These are phyloP conservation scores for Sorex araneus DNA, from an alignment of 2,113 vertebrate species.

Conservation along the genomic window DNA sequence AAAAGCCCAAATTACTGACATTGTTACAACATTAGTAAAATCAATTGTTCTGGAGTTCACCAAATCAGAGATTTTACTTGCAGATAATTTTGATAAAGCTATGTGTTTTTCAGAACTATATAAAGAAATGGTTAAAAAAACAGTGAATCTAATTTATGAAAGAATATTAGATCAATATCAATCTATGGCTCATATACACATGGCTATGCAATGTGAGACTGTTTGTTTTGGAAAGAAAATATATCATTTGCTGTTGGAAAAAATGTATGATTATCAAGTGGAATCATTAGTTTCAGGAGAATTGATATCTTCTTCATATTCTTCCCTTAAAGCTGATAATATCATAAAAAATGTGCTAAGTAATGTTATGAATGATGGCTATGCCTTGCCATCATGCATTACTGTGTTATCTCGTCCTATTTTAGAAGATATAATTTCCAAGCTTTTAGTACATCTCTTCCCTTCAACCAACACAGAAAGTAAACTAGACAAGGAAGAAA, in stretches of 20 bases:
- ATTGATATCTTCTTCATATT: conserved; percentile 65
- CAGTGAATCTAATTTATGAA: conserved; percentile 71
- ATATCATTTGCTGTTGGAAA: conserved; percentile 79
- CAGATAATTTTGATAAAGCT: conserved; percentile 62
- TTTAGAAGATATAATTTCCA: conserved; percentile 76
- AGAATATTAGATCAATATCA: conserved; percentile 76
- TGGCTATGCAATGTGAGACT: conserved; percentile 69
- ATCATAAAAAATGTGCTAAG: conserved; percentile 79
- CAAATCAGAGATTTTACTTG: conserved; percentile 77
- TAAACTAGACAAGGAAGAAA: conserved; percentile 3
- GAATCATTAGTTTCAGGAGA: conserved; percentile 79
- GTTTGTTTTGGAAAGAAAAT: conserved; percentile 76
- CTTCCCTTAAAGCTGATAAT: conserved; percentile 72
- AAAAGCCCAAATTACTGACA: conserved; percentile 54
- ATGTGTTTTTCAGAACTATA: conserved; percentile 62
- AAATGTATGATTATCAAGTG: conserved; percentile 82
- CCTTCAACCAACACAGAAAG: conserved; percentile 8
- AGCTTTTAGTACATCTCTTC: conserved; percentile 69
- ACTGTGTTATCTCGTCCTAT: conserved; percentile 76
- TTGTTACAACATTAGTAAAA: conserved; percentile 76
- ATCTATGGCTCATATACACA: conserved; percentile 71
- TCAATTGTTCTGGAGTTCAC: conserved; percentile 79
- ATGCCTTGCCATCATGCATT: conserved; percentile 62
- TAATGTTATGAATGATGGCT: conserved; percentile 43
- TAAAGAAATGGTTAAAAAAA: conserved; percentile 75